Conservation (phyloP, 2,797 vertebrate species). For the Pseudochirops corinnae region DNA sequence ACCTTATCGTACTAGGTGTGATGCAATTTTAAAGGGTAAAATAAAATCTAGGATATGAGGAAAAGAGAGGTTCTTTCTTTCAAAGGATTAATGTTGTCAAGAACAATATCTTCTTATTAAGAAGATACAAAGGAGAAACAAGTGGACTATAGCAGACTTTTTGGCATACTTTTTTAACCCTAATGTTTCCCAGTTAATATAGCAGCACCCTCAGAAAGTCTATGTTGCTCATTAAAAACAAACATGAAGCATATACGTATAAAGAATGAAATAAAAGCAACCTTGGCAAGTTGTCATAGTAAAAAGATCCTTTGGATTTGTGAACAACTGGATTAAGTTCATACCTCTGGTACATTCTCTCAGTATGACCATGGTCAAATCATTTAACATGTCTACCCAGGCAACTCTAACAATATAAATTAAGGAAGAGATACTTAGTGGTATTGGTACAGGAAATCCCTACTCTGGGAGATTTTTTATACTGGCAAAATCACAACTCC, state of each 20-base stretch:
- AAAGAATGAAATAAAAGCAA: not conserved
- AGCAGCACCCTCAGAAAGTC: not conserved
- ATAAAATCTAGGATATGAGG: not conserved
- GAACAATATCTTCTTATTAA: not conserved
- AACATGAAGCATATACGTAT: not conserved
- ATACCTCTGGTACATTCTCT: too few relatives aligned
- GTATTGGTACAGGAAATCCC: not conserved
- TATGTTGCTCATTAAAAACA: not conserved
- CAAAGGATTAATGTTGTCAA: not conserved
- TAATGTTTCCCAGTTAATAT: not conserved
- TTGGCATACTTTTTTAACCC: not conserved
- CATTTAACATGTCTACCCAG: not conserved
- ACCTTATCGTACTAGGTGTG: too few relatives aligned
- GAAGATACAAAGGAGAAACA: not conserved
- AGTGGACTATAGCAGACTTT: not conserved
- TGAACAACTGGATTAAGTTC: not conserved
- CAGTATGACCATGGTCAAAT: not conserved
- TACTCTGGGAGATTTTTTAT: not conserved
- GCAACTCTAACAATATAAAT: not conserved
- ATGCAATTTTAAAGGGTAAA: too few relatives aligned
- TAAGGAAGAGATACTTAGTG: not conserved
- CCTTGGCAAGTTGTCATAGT: not conserved
- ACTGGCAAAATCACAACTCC: not conserved
- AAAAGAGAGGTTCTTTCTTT: not conserved
- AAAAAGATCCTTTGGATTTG: not conserved